Percentiles rank a stretch among this genome's conserved stretches.
Evolutionary conservation across 2,113 vertebrate species (phyloP).

Genomic region (Nesogale talazaci): DNA sequence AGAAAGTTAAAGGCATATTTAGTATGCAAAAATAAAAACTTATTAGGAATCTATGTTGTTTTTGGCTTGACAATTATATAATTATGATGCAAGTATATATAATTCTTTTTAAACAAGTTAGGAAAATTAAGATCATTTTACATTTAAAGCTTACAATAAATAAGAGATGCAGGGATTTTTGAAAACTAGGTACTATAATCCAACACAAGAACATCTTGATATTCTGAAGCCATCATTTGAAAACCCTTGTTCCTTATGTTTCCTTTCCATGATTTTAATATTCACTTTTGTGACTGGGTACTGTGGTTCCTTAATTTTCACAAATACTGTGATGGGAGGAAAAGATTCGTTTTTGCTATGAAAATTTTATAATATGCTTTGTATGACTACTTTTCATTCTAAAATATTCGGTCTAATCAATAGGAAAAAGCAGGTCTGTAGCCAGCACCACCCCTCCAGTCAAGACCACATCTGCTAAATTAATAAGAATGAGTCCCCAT

Average conservation of each 20-base stretch:
- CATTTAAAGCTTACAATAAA: constrained; percentile 99
- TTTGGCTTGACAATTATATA: constrained; percentile 94
- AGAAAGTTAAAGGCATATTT: not conserved
- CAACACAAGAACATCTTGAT: constrained; percentile 95
- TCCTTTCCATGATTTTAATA: constrained; percentile 89
- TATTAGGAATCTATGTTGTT: not conserved
- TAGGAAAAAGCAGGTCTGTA: constrained; percentile 80
- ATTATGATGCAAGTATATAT: constrained; percentile 93
- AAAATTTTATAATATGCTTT: constrained; percentile 89
- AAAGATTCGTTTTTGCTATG: constrained; percentile 88
- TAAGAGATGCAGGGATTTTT: constrained; percentile 99
- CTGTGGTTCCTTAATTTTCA: constrained; percentile 91
- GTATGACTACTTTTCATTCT: constrained; percentile 82
- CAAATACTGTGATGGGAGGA: constrained; percentile 90
- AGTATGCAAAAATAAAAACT: not conserved
- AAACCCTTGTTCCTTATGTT: constrained; percentile 89
- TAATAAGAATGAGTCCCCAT: constrained; percentile 88
- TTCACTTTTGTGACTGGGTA: constrained; percentile 88
- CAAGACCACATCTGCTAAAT: constrained; percentile 89
- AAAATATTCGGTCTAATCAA: constrained; percentile 85
- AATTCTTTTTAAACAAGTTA: constrained; percentile 99
- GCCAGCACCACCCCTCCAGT: constrained; percentile 83
- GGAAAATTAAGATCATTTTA: constrained; percentile 99
- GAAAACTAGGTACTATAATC: constrained; percentile 96
- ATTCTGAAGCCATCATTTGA: constrained; percentile 91